A percentile compares a stretch with the other conserved stretches of the same genome.
Evolutionary conservation across 2,888 invertebrate species (phyloP).

Genomic region (Ormyrus rosae): DNA sequence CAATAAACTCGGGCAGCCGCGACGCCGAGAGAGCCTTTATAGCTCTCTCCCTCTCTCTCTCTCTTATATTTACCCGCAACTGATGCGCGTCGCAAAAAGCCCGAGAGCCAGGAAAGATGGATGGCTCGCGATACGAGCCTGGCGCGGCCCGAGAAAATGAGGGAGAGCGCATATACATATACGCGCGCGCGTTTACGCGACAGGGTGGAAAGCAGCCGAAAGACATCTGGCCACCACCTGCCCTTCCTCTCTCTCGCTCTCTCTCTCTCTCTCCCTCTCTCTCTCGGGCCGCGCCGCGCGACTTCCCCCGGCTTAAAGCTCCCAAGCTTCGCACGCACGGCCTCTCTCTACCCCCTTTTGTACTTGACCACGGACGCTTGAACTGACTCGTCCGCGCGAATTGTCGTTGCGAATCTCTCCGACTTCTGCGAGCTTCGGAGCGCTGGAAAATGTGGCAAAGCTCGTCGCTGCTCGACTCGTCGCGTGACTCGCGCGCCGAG

Average conservation of each 20-base stretch:
- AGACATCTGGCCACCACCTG: slow-evolving; percentile 76
- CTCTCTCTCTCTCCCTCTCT: slow-evolving; percentile 61
- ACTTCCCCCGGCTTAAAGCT: slow-evolving; percentile 62
- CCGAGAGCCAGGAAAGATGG: slow-evolving; percentile 5
- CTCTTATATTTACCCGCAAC: too few species aligned
- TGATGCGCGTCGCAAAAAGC: slow-evolving; percentile 1
- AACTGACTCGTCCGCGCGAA: too few species aligned
- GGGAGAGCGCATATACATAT: neutral
- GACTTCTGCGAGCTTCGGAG: too few species aligned
- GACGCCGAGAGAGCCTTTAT: neutral
- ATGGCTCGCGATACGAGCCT: slow-evolving; percentile 33
- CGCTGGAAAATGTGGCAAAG: too few species aligned
- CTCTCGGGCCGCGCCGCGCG: slow-evolving; percentile 62
- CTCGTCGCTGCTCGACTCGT: neutral
- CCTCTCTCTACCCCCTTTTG: slow-evolving; percentile 27
- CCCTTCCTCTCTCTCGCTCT: slow-evolving; percentile 65
- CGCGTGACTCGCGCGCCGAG: slow-evolving; percentile 8
- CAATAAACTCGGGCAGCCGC: neutral
- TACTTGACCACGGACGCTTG: slow-evolving; percentile 57
- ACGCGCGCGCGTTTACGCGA: slow-evolving; percentile 9
- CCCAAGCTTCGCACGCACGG: slow-evolving; percentile 22
- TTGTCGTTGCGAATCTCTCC: too few species aligned
- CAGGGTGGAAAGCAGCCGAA: slow-evolving; percentile 63
- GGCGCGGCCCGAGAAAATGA: slow-evolving; percentile 48
- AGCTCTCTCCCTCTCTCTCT: too few species aligned